phyloP scores from a whole-genome alignment of 2,888 invertebrate species.

The Hetaerina titia region DNA sequence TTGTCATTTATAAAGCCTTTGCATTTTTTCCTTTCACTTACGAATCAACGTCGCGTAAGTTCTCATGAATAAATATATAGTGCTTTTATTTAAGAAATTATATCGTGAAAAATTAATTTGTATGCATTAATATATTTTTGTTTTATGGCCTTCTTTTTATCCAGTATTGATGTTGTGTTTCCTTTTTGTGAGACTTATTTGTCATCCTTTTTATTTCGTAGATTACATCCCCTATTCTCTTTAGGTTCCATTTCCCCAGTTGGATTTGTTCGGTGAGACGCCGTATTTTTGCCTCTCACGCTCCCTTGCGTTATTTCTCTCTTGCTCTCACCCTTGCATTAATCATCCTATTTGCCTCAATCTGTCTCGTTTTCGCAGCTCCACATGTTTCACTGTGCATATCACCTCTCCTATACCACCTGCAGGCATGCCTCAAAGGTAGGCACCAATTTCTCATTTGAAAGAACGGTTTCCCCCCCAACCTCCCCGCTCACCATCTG shows the following conservation, averaged over 20 bases:
- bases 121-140: not conserved
- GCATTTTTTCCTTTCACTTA: no score
- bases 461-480: not conserved
- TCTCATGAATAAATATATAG: no score
- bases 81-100: no score
- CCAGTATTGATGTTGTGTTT: not conserved
- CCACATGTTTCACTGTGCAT: slow-evolving; percentile 73
- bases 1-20: no score
- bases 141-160: not conserved
- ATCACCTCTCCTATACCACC: slow-evolving; percentile 72
- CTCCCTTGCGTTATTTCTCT: slow-evolving; percentile 56
- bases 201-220: not conserved
- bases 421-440: slow-evolving; percentile 74
- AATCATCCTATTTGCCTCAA: slow-evolving; percentile 72
- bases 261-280: not conserved
- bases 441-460: slow-evolving; percentile 69
- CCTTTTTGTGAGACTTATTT: not conserved
- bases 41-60: no score
- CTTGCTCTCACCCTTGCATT: slow-evolving; percentile 64
- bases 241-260: not conserved
- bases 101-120: no score
- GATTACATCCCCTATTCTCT: not conserved
- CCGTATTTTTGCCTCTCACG: not conserved
- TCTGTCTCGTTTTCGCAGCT: slow-evolving; percentile 74
- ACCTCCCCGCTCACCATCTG: slow-evolving; percentile 29